Conservation (phyloP, 2,797 vertebrate genomes). For the Anisognathus igniventris region DNA sequence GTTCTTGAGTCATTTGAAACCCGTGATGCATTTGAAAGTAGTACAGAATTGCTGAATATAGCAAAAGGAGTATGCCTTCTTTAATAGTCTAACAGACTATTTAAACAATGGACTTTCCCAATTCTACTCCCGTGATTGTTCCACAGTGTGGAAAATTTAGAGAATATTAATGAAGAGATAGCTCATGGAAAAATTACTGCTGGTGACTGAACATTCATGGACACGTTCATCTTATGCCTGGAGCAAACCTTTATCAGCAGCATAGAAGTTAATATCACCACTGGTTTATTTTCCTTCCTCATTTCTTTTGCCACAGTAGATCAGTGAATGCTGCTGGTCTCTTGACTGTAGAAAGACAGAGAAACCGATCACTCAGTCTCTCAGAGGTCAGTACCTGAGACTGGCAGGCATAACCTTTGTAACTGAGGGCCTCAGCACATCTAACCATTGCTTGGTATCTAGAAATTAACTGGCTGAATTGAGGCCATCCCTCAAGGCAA, state of each 20-base stretch:
- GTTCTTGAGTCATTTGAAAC: conserved; percentile 19
- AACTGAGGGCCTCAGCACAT: not conserved
- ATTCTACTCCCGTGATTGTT: not conserved
- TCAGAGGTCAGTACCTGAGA: not conserved
- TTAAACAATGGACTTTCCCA: not conserved
- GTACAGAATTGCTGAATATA: not conserved
- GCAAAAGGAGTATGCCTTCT: not conserved
- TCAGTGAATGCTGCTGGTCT: not conserved
- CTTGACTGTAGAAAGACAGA: not conserved
- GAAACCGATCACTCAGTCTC: not conserved
- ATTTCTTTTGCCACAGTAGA: not conserved
- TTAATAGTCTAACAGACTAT: not conserved
- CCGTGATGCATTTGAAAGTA: not conserved
- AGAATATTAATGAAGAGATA: not conserved
- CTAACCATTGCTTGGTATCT: not conserved
- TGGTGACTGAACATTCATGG: not conserved
- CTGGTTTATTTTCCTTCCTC: not conserved
- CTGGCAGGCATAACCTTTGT: not conserved
- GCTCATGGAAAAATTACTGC: not conserved
- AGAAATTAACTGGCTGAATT: not conserved
- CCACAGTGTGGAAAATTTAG: not conserved
- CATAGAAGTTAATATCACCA: not conserved
- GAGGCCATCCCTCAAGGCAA: not conserved
- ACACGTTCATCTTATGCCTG: not conserved
- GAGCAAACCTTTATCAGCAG: not conserved